phyloP scores from a whole-genome alignment of 2,797 vertebrate species.

The Acanthurus tractus region DNA sequence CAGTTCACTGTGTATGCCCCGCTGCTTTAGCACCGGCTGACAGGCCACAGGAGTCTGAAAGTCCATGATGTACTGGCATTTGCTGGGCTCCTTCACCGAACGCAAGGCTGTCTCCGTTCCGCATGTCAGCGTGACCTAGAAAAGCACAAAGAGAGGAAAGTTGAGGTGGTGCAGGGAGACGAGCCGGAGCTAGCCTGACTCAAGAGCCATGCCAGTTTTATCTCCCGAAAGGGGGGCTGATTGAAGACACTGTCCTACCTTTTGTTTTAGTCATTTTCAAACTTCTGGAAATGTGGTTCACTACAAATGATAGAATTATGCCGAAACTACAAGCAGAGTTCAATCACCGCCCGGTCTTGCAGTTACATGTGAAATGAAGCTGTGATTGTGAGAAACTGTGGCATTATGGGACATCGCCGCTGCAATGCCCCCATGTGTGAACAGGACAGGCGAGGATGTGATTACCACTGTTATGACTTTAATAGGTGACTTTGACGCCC shows the following conservation, averaged over 20 bases:
- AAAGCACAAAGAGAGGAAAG: constrained; percentile 75
- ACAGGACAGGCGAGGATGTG: constrained; percentile 30
- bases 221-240: constrained; percentile 34
- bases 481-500: constrained; percentile 66
- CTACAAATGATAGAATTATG: constrained; percentile 47
- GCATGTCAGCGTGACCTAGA: constrained; percentile 89
- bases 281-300: constrained; percentile 27
- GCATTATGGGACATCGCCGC: constrained; percentile 41
- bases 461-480: constrained; percentile 57
- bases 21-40: constrained; percentile 71
- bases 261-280: constrained; percentile 19
- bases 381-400: constrained; percentile 29
- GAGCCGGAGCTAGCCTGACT: constrained; percentile 75
- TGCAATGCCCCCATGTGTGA: constrained; percentile 12
- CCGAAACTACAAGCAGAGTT: not conserved
- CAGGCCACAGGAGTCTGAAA: constrained; percentile 76
- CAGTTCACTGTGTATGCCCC: constrained; percentile 74
- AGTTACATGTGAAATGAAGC: constrained; percentile 13
- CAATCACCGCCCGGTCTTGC: constrained; percentile 11
- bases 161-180: constrained; percentile 58
- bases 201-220: constrained; percentile 55
- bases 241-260: constrained; percentile 35
- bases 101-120: constrained; percentile 86
- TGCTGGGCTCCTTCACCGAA: constrained; percentile 84
- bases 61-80: constrained; percentile 77